Evolutionary conservation across 2,888 invertebrate species (phyloP), one percentile per base, ranked within the genome.

Genomic region (Heliconius erato): DNA sequence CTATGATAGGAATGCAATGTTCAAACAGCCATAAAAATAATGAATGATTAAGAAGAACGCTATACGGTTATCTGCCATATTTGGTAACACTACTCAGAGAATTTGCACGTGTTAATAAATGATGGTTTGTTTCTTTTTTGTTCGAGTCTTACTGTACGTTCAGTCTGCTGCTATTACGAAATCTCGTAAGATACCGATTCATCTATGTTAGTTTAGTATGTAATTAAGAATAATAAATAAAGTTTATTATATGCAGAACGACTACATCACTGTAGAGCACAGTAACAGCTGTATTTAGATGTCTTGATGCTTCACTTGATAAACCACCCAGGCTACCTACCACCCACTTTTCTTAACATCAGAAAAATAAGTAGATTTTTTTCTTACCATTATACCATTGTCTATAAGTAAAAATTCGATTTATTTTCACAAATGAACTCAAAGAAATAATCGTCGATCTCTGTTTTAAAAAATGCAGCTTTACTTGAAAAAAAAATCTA

Each of bases 71-170:
- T 80, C 72, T 67, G 23, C 85, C 82, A 68, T 85, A 85, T 85
- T 82, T 80, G 83, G 79, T 74, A 78, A 74, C 67, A 78, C 76
- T 77, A 74, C 69, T 79, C 74, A 79, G 71, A 84, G 83, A 83
- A 84, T 84, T 85, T 85, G 85, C 87, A 87, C 87, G 87, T 87
- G 87, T 85, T 82, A 79, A 72, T 86, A 85, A 87, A 85, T 86
- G 82, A 85, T 86, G 82, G 78, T 85, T 63, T n/a, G 84, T 78
- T 83, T 83, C 63, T 82, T 85, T 85, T 85, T 85, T 79, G 84
- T 76, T 35, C n/a, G n/a, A 12, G 23, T 32, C 74, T 74, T 9
- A 54, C 19, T 32, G 49, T 49, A 26, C 49, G 77, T 65, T 68
- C 72, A 65, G 65, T 59, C 74, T 40, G 59, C 59, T 83, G 77